Base-by-base conservation (phyloP, 1,140 invertebrate genomes). In the Papilio machaon region DNA sequence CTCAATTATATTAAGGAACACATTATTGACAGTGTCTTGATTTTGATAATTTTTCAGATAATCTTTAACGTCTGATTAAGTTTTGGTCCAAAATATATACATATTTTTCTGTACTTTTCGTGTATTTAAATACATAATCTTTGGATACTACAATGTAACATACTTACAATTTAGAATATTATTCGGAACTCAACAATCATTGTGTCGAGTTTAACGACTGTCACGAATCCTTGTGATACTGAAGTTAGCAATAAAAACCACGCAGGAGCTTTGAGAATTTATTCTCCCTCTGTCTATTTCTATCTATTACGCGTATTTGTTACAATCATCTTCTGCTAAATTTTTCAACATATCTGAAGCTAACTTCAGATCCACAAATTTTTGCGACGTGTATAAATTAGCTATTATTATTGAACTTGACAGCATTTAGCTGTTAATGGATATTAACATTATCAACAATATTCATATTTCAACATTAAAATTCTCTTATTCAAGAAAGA, bases 11-110 rank as follows among this genome's bases (percentile, higher is more conserved):
- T 79, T 79, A 79, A 79, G 77, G 77, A 79, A 79, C 77, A 79
- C 77, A 79, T 79, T 60, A 67, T 79, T 47, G 77, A 79, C 77
- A 79, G 77, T 79, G 75, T 43, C 10, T 67, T 67, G 47, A 79
- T 47, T 64, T 64, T 64, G 54, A 78, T 78, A 78, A 58, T 38
- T 60, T 75, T 60, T 58, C 13, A 35, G 11, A 60, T 77, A 43
- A 60, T 9, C 5, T 78, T 78, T 78, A 38, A 58, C 30, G 64
- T 79, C 87, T 89, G 88, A 90, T 88, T 88, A 85, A 85, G 86
- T 88, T 85, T 92, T 92, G 91, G 91, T 92, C 91, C 91, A 88
- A 90, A 88, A 88, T 86, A 73, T 85, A 86, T 82, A 80, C 49
- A 79, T 73, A 78, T 78, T 77, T 67, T 73, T 67, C 79, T 73